A percentile compares a stretch with the other conserved stretches of the same genome.
Conservation (phyloP, 2,888 invertebrate species). For the Atherix ibis region DNA sequence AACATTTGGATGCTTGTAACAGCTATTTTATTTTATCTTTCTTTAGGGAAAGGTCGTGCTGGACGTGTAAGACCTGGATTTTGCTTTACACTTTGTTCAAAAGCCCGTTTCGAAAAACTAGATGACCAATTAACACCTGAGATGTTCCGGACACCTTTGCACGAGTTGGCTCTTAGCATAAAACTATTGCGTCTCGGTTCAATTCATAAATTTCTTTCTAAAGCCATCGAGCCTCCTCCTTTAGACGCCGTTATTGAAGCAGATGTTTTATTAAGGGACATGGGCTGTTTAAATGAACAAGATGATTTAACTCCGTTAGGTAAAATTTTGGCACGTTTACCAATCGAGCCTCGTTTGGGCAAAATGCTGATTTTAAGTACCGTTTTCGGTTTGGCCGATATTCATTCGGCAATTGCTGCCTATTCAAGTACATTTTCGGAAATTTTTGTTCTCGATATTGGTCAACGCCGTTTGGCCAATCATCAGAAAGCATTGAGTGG, state of each 20-base stretch:
- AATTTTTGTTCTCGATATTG: constrained; percentile 70
- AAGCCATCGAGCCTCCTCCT: constrained; percentile 92
- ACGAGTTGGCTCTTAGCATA: constrained; percentile 83
- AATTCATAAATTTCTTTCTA: constrained; percentile 88
- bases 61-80: constrained; percentile 89
- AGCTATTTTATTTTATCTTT: neutral
- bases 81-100: constrained; percentile 83
- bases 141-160: constrained; percentile 93
- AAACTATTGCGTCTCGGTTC: constrained; percentile 74
- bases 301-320: constrained; percentile 90
- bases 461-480: constrained; percentile 56
- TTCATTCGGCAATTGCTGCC: constrained; percentile 85
- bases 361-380: constrained; percentile 95
- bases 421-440: constrained; percentile 92
- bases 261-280: constrained; percentile 66
- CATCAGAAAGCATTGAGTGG: constrained; percentile 81
- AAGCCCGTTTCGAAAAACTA: constrained; percentile 51
- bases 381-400: constrained; percentile 78
- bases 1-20: too few relatives aligned
- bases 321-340: constrained; percentile 79
- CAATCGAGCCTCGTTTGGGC: constrained; percentile 90
- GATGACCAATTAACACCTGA: constrained; percentile 91
- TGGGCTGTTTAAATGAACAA: constrained; percentile 75
- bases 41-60: constrained; percentile 69
- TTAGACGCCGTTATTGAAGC: constrained; percentile 97